Conservation (phyloP, 2,888 invertebrate genomes). For the Craniophora ligustri region DNA sequence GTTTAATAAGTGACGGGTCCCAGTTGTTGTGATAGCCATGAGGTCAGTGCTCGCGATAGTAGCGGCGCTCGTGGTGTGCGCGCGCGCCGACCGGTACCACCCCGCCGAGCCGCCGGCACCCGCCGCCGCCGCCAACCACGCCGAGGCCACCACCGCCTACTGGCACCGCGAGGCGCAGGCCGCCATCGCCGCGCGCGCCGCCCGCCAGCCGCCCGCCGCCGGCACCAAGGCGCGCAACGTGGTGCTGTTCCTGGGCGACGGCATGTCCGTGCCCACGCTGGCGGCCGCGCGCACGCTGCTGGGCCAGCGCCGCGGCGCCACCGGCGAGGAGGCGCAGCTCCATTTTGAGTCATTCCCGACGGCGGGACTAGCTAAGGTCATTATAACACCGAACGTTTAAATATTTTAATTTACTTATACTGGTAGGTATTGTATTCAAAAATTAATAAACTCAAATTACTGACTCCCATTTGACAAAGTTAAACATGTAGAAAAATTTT, state of each 20-base stretch:
- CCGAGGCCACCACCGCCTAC: slow-evolving; percentile 60
- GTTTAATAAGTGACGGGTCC: neutral
- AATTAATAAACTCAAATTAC: too few relatives aligned
- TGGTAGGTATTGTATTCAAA: too few relatives aligned
- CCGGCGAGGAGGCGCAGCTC: slow-evolving; percentile 89
- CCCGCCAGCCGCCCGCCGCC: slow-evolving; percentile 35
- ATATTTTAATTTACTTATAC: too few relatives aligned
- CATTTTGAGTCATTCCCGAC: slow-evolving; percentile 90
- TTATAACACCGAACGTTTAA: too few relatives aligned
- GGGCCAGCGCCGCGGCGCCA: slow-evolving; percentile 86
- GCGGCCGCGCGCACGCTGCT: slow-evolving; percentile 90
- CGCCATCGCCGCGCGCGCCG: slow-evolving; percentile 69
- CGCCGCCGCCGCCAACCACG: slow-evolving; percentile 7
- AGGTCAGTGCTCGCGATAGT: slow-evolving; percentile 16
- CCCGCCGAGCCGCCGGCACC: slow-evolving; percentile 7
- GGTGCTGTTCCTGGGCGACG: slow-evolving; percentile 92
- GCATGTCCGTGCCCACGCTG: slow-evolving; percentile 92
- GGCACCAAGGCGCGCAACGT: slow-evolving; percentile 80
- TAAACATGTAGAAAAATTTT: too few relatives aligned
- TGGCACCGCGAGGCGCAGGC: slow-evolving; percentile 81
- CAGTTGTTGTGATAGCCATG: slow-evolving; percentile 19
- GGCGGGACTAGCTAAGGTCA: slow-evolving; percentile 90
- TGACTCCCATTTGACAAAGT: too few relatives aligned
- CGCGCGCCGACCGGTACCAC: slow-evolving; percentile 47
- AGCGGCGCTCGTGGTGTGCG: neutral